These are phyloP conservation scores for Coracopsis vasa DNA, from an alignment of 2,113 vertebrate genomes.

Conservation along the genomic window DNA sequence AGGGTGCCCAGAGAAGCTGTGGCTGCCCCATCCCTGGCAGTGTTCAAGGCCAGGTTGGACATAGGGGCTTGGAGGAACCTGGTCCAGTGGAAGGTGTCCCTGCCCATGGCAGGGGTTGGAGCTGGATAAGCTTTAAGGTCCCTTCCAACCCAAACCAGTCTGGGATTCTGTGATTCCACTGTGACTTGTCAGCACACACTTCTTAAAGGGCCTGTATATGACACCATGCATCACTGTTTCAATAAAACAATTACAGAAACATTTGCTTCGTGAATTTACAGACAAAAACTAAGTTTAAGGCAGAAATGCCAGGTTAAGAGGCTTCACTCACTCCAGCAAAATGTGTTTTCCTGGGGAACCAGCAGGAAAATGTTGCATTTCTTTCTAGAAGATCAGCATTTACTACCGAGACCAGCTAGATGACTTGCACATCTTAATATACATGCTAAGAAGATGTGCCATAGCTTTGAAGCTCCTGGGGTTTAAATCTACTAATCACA, in stretches of 20 bases:
- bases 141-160: not conserved
- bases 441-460: not conserved
- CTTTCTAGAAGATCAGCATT: not conserved
- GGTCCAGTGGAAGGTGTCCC: not conserved
- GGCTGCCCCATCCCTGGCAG: too few species aligned
- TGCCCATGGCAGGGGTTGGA: not conserved
- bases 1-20: too few species aligned
- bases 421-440: not conserved
- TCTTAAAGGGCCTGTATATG: rapidly evolving
- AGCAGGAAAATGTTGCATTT: not conserved
- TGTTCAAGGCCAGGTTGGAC: not conserved
- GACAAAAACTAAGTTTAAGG: not conserved
- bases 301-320: not conserved
- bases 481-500: not conserved
- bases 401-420: not conserved
- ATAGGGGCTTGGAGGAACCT: not conserved
- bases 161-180: not conserved
- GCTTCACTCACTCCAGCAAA: not conserved
- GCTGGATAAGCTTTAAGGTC: not conserved
- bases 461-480: not conserved
- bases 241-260: not conserved
- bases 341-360: not conserved
- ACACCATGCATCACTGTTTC: not conserved
- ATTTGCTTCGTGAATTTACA: not conserved
- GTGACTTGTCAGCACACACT: not conserved